These are phyloP conservation scores for Melanerpes formicivorus DNA, from an alignment of 2,113 vertebrate species.

Conservation along the genomic window DNA sequence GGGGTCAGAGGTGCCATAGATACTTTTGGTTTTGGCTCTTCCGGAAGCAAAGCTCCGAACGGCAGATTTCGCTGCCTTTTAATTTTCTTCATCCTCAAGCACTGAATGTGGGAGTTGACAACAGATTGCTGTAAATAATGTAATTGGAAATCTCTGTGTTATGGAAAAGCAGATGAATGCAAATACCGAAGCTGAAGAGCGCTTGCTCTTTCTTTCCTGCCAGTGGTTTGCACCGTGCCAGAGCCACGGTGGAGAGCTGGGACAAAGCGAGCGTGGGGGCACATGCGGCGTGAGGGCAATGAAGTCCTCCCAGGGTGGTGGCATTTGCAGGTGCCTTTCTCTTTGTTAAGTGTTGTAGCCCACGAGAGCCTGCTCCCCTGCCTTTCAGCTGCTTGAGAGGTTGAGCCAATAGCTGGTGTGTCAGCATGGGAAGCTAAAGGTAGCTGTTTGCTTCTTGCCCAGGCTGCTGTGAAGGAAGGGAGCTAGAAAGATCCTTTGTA, in stretches of 20 bases:
- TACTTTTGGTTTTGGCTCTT: conserved; percentile 7
- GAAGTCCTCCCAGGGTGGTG: background rate
- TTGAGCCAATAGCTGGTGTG: background rate
- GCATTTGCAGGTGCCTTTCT: background rate
- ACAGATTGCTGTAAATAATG: conserved; percentile 62
- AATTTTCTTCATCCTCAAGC: conserved; percentile 43
- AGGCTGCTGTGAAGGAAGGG: background rate
- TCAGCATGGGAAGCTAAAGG: background rate
- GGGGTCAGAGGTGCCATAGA: background rate
- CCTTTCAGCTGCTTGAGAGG: background rate
- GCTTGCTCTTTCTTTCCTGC: background rate
- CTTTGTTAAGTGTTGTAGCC: background rate
- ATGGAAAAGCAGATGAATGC: conserved; percentile 37
- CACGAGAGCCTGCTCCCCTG: background rate
- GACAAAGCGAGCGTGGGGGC: background rate
- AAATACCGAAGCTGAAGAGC: conserved; percentile 25
- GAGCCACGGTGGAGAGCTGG: background rate
- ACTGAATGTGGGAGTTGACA: conserved; percentile 45
- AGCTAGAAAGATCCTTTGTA: background rate
- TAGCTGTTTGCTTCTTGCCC: background rate
- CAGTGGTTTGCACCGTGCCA: background rate
- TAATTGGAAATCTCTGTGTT: conserved; percentile 66
- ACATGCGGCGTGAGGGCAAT: background rate
- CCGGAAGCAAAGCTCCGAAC: conserved; percentile 20
- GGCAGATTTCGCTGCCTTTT: conserved; percentile 41